Base-by-base conservation (phyloP, 2,888 invertebrate genomes). In the Microctonus aethiopoides region DNA sequence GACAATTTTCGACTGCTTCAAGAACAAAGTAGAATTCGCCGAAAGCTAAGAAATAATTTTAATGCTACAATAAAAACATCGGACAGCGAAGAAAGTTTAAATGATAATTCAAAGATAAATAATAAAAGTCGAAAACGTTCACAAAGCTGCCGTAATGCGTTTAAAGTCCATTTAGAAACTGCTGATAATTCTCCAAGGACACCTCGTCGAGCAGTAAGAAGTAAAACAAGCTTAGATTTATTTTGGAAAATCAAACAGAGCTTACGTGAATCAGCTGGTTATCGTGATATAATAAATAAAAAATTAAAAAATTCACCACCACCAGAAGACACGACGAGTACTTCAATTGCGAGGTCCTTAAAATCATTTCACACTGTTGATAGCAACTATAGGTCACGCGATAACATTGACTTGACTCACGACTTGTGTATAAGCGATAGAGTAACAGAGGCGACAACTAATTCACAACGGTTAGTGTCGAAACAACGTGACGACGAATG, bases 271-370 rank as follows among this genome's bases (percentile, higher is more conserved):
- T 51, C 51, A 16, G 5, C 20, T 10, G 16, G 34, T 11, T n/a
- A 63, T 26, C 29, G 46, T 32, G 6, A 16, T n/a, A 20, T 32
- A 9, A 64, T 46, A 46, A 16, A 46, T 46, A 46, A 46, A 9
- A 46, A 64, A 24, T 20, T 65, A 54, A 83, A 83, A 68, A 75
- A 72, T 24, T 83, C 81, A 16, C 83, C 82, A 9, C 78, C 83
- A 59, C 80, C 81, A 13, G 79, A 78, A 46, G 76, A 72, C 56
- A 52, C 46, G 41, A 52, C 29, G 29, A 29, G 29, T 7, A 29
- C 46, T 34, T 46, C 7, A 7, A 29, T 3, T 7, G 7, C 46
- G 36, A 36, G 34, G 10, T 52, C 22, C 34, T 51, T 59, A n/a
- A 66, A 56, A 66, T 71, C 74, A 56, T 63, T 67, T 59, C 26